Evolutionary conservation across 2,888 invertebrate species (phyloP), one percentile per base, ranked within the genome.

Genomic region (Drosophila imparisetae): DNA sequence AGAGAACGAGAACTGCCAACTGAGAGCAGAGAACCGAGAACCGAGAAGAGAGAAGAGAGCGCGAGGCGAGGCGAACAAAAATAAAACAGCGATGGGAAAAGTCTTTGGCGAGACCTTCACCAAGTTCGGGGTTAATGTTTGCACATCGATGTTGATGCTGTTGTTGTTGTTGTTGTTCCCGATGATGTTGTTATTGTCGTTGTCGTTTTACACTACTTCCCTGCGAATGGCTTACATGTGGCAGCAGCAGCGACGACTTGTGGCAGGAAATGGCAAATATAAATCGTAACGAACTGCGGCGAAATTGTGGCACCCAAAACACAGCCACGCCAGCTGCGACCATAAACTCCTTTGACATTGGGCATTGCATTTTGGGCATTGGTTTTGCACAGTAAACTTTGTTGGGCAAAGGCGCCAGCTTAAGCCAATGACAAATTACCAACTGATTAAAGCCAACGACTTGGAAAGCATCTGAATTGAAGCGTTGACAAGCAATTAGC

Each of bases 191-290:
- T 27, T 52, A 42, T 60, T 54, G 62, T 50, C 53, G 29, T 57
- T 59, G 58, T 36, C 36, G 48, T 55, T 63, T 55, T 64, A 49
- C 60, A 61, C 58, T 52, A 45, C 34, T 63, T 38, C 40, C 32
- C 55, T 60, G 75, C 32, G 76, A 59, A 72, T 62, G 64, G 75
- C 72, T 70, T 73, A 66, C 70, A 75, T 77, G 77, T 61, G 72
- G 57, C 66, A 49, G 66, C 38, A 57, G 6, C 40, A 55, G 48
- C 49, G 40, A 57, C 61, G 61, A 61, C 66, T 66, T 58, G 61
- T 74, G 75, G 75, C 80, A 81, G 85, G 72, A 78, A 82, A 85
- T 85, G 80, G 83, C 78, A 67, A 66, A 84, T 75, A 83, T 86
- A 83, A 84, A 86, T 83, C 79, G 71, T 78, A 53, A 42, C 66